Percentiles rank a stretch among this genome's conserved stretches.
Conservation (phyloP, 2,888 invertebrate species). For the Odontocolon sp. region DNA sequence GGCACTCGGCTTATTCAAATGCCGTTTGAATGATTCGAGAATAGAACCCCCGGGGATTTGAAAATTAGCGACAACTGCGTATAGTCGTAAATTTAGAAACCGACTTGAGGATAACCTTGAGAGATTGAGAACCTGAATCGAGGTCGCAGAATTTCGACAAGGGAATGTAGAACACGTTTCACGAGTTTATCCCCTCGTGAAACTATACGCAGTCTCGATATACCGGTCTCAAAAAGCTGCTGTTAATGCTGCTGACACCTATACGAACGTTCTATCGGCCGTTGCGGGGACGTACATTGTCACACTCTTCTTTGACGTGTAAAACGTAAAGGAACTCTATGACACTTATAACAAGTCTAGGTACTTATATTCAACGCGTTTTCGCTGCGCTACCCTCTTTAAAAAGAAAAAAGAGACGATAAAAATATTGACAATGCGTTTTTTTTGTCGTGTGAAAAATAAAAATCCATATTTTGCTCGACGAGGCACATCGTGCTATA, state of each 20-base stretch:
- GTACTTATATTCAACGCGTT: conserved; percentile 3
- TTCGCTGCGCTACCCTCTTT: not conserved
- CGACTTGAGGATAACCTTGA: conserved; percentile 33
- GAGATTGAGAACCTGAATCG: conserved; percentile 11
- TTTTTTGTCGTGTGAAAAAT: not conserved
- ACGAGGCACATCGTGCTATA: not conserved
- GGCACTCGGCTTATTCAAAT: too few species aligned
- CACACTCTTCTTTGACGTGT: conserved; percentile 35
- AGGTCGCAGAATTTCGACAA: conserved; percentile 13
- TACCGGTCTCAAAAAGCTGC: conserved; percentile 28
- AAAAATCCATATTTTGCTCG: not conserved
- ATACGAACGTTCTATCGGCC: conserved; percentile 16
- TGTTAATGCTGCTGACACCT: conserved; percentile 12
- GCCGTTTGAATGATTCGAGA: too few species aligned
- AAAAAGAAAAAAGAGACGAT: not conserved
- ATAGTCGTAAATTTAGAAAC: not conserved
- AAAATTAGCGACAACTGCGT: conserved; percentile 10
- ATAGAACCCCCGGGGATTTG: too few species aligned
- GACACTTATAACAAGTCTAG: conserved; percentile 20
- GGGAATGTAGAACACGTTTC: conserved; percentile 32
- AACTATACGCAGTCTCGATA: conserved; percentile 6
- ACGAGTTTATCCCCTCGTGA: not conserved
- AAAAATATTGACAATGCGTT: not conserved
- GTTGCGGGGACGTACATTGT: conserved; percentile 35
- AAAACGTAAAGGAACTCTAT: conserved; percentile 30